phyloP scores from a whole-genome alignment of 2,888 invertebrate species.

The Clanis bilineata region DNA sequence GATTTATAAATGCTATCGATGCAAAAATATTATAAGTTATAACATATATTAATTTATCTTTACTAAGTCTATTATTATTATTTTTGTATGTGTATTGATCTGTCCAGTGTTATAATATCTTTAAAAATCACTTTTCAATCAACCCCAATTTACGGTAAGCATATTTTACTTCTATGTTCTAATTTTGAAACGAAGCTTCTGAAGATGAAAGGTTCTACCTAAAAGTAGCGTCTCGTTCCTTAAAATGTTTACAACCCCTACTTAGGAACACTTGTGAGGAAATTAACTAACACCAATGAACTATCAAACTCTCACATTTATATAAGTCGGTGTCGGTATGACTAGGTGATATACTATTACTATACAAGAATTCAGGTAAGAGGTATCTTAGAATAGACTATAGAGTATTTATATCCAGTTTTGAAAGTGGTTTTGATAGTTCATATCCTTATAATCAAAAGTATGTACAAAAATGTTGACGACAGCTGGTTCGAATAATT shows the following conservation, averaged over 20 bases:
- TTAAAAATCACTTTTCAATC: too few species aligned
- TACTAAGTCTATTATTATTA: too few species aligned
- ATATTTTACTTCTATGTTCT: background rate
- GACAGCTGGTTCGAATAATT: background rate
- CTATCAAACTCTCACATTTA: slow-evolving; percentile 2
- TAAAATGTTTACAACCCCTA: slow-evolving; percentile 15
- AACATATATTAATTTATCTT: too few species aligned
- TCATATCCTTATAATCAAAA: background rate
- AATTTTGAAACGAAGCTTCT: background rate
- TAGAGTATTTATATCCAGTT: background rate
- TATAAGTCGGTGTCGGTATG: slow-evolving; percentile 6
- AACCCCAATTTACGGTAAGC: too few species aligned
- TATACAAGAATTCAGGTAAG: background rate
- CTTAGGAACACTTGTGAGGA: slow-evolving; percentile 20
- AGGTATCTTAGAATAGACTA: background rate
- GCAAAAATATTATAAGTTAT: too few species aligned
- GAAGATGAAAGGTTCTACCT: background rate
- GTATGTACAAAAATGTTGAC: slow-evolving; percentile 8
- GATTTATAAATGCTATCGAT: too few species aligned
- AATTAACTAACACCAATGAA: background rate
- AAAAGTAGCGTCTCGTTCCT: background rate
- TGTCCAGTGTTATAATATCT: too few species aligned
- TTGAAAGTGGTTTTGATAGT: slow-evolving; percentile 2
- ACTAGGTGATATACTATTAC: slow-evolving; percentile 9
- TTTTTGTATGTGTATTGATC: too few species aligned